Evolutionary conservation across 2,797 vertebrate species (phyloP), one percentile per base, ranked within the genome.

Genomic region (Cynodonichthys magdalenae): DNA sequence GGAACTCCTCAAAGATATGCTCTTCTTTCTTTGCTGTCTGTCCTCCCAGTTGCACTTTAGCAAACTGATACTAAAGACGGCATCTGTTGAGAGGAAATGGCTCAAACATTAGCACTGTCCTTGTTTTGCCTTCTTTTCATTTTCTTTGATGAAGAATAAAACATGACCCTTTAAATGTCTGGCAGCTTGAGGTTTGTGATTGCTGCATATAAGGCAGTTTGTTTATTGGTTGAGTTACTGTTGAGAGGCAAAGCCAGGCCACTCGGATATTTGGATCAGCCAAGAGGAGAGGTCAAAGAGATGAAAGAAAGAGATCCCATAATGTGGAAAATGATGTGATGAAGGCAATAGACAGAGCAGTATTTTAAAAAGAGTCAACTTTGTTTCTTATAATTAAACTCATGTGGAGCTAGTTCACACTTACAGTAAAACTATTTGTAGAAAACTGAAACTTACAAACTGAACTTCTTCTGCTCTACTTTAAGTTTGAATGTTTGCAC

Each of bases 161-260:
- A 96, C 92, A 91, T 94, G 93, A 93, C 92, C 92, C 58, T 87
- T 95, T 95, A 95, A 94, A 96, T 95, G 95, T 96, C 92, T 89
- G 93, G 94, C 94, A 92, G 92, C 92, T 93, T 92, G 81, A 75
- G 81, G 93, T 94, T 92, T 81, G 93, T 94, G 95, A 96, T 96
- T 95, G 95, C 93, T 94, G 93, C 92, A 92, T 94, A 95, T 95
- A 94, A 95, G 94, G 94, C 95, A 93, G 93, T 95, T 96, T 96
- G 95, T 97, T 98, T 96, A 96, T 94, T 94, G 94, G 92, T 86
- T 94, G 90, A 92, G 93, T 95, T 95, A 95, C 94, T 95, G 95
- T 95, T 95, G 95, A 93, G 93, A 95, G 94, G 94, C 94, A 93
- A 95, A 95, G 94, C 93, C 89, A 93, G 94, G 92, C 94, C 94